Evolutionary conservation across 2,113 vertebrate species (phyloP).

Genomic region (Lamprotornis superbus): DNA sequence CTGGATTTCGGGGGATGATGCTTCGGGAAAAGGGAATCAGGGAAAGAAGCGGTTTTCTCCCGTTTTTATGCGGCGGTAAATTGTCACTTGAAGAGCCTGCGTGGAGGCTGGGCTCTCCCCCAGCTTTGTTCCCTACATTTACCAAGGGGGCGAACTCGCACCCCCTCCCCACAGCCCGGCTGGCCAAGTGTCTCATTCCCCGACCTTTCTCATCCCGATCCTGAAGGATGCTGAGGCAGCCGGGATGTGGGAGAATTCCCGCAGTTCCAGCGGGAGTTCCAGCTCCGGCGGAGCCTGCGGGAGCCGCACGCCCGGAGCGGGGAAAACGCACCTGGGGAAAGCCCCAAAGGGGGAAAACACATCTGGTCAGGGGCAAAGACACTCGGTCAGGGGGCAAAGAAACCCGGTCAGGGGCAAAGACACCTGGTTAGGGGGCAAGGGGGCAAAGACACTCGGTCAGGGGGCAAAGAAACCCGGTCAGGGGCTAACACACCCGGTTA

Average conservation of each 20-base stretch:
- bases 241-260: neutral
- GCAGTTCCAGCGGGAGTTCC: neutral
- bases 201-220: neutral
- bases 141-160: neutral
- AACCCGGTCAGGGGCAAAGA: neutral
- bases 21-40: neutral
- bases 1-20: neutral
- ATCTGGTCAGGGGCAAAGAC: rapidly evolving
- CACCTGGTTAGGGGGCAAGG: neutral
- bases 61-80: neutral
- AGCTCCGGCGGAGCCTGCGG: neutral
- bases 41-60: neutral
- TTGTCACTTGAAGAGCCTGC: conserved; percentile 15
- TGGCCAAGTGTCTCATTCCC: neutral
- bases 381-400: rapidly evolving
- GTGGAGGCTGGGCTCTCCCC: neutral
- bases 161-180: neutral
- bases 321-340: rapidly evolving
- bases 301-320: neutral
- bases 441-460: too few relatives aligned
- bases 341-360: rapidly evolving
- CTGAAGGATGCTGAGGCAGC: neutral
- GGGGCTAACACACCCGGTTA: rapidly evolving
- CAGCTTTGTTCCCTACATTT: neutral
- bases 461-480: rapidly evolving